These are phyloP conservation scores for Phocides pigmalion DNA, from an alignment of 1,140 invertebrate genomes.

Conservation along the genomic window DNA sequence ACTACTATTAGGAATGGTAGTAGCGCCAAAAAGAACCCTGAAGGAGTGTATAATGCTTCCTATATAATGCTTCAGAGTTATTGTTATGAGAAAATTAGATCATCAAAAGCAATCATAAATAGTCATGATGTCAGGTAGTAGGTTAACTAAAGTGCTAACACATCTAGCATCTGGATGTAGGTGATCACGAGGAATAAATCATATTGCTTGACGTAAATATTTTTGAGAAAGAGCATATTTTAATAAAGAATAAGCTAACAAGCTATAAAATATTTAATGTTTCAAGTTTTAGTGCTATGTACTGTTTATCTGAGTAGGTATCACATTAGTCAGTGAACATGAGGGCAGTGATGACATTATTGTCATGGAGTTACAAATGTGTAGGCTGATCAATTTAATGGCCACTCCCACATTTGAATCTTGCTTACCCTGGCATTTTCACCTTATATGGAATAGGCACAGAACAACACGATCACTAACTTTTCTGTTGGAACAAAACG, in stretches of 20 bases:
- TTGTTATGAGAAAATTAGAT: no score
- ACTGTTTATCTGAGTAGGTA: neutral
- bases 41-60: no score
- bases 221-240: no score
- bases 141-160: no score
- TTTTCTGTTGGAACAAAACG: slow-evolving; percentile 61
- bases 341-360: slow-evolving; percentile 6
- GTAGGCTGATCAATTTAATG: slow-evolving; percentile 33
- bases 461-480: slow-evolving; percentile 40
- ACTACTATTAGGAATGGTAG: no score
- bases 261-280: neutral
- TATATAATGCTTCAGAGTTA: no score
- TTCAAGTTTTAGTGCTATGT: neutral
- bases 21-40: no score
- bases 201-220: no score
- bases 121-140: no score
- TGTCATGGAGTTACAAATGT: slow-evolving; percentile 12
- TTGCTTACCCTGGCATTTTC: slow-evolving; percentile 79
- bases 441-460: slow-evolving; percentile 38
- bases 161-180: no score
- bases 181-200: no score
- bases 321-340: slow-evolving; percentile 20
- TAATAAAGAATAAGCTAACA: neutral
- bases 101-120: no score
- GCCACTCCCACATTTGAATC: slow-evolving; percentile 65